Evolutionary conservation across 2,888 invertebrate genomes (phyloP).

Genomic region (Epirrita christyi): DNA sequence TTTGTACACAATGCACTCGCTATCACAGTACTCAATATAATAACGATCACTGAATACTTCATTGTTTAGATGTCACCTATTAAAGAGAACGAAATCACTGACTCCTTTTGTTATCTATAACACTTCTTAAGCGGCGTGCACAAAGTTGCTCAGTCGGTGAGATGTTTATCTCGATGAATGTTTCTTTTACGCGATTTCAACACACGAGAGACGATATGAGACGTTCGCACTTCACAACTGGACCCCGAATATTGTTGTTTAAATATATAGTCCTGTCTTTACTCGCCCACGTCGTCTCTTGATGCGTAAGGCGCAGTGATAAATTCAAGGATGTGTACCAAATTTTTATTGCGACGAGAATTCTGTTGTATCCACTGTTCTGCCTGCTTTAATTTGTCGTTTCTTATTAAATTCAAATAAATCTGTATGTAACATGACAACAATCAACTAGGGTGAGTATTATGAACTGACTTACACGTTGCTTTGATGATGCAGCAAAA

Average conservation of each 20-base stretch:
- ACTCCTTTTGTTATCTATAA: slow-evolving; percentile 20
- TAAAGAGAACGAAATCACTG: slow-evolving; percentile 9
- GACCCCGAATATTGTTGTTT: slow-evolving; percentile 36
- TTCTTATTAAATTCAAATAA: neutral
- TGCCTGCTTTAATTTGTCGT: neutral
- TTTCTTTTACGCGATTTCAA: slow-evolving; percentile 11
- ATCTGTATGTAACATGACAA: neutral
- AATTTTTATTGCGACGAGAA: slow-evolving; percentile 31
- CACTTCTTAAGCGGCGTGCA: slow-evolving; percentile 17
- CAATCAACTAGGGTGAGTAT: neutral
- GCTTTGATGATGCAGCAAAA: slow-evolving; percentile 16
- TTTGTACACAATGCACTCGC: slow-evolving; percentile 48
- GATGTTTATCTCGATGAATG: slow-evolving; percentile 2
- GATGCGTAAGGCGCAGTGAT: slow-evolving; percentile 32
- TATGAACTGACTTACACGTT: slow-evolving; percentile 8
- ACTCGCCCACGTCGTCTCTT: slow-evolving; percentile 30
- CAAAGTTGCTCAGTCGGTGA: slow-evolving; percentile 5
- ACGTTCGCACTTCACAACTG: slow-evolving; percentile 28
- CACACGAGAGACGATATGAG: slow-evolving; percentile 13
- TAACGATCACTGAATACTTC: slow-evolving; percentile 33
- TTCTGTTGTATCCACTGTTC: neutral
- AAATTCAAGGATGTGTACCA: slow-evolving; percentile 36
- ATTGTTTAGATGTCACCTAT: slow-evolving; percentile 24
- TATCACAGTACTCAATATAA: slow-evolving; percentile 40
- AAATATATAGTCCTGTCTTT: slow-evolving; percentile 24